Base-by-base conservation (phyloP, 2,888 invertebrate species). In the Monopis laevigella region DNA sequence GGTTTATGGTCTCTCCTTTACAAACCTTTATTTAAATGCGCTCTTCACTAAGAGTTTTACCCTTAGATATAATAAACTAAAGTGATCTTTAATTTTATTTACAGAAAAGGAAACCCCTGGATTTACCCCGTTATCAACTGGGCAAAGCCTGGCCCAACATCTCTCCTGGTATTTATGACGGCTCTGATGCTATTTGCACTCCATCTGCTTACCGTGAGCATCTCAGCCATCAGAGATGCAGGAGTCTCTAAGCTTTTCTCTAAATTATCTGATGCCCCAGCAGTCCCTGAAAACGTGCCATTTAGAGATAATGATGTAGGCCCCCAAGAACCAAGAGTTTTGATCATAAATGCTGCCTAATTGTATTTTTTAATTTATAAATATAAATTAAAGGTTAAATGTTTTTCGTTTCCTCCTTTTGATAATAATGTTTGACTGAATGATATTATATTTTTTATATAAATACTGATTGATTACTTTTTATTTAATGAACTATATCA, bases 81-180 rank as follows among this genome's bases (percentile, higher is more conserved):
- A 24, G 6, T 24, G 6, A 24, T 10, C 24, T 24, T 7, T 24
- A 24, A 28, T 6, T 44, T 46, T 46, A 38, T 45, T 66, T 69
- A 40, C 66, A 88, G 89, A 48, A 68, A 82, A 45, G 88, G 89
- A 24, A 68, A 85, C 44, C 82, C 81, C 21, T 88, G 83, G 59
- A 88, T 93, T 46, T 93, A 93, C 63, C 84, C 87, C 16, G 86
- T 92, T 43, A 68, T 93, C 44, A 84, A 93, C 67, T 93, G 92
- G 92, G 75, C 83, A 18, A 82, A 56, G 1, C 89, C 91, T 0
- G 82, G 84, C 6, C 63, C 69, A 18, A 84, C 90, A 1, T 58
- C 83, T 7, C 67, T 84, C 6, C 82, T 89, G 10, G 85, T 87
- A 41, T 56, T 83, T 0, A 77, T 86, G 27, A 88, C 88, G n/a